Evolutionary conservation across 2,888 invertebrate genomes (phyloP), one percentile per base, ranked within the genome.

Genomic region (Siphlonurus alternatus): DNA sequence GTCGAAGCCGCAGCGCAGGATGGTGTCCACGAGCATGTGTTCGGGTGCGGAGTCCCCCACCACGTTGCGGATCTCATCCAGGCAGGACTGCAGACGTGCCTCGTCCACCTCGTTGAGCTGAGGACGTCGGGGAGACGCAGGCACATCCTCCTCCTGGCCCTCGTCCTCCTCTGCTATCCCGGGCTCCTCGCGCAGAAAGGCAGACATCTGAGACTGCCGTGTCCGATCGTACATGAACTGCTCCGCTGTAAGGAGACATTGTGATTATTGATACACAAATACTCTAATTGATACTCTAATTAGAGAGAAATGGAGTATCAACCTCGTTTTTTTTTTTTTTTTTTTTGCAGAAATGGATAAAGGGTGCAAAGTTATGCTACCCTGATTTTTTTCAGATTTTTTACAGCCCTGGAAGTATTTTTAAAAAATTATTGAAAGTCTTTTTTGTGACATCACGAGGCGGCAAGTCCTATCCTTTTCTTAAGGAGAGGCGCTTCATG

Each of bases 161-260:
- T 87, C 86, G 70, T 83, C 82, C 71, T 88, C 90, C 73, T 90
- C 86, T 63, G 82, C 80, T 63, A 86, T 86, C 70, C 86, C 83
- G 53, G 75, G 70, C 66, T 83, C 84, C 66, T 88, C 85, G 61
- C 77, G 74, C 66, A 93, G 78, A 73, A 87, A 93, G 15, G 86
- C 82, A 18, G 88, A 83, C 73, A 93, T 86, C 62, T 75, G 73
- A 22, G 74, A 71, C 63, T 72, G 71, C 53, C 72, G 70, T 68
- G 84, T 86, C 59, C 94, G 82, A 73, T 94, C 91, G 73, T 85
- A 95, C 72, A 94, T 80, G 79, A 91, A 95, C 72, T 89, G 88
- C 60, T 75, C 77, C 25, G 68, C 70, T 70, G 60, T 2, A 66
- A 63, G n/a, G n/a, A n/a, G n/a, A n/a, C n/a, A n/a, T n/a, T n/a